Conservation (phyloP, 1,140 invertebrate genomes). For the Conopomorpha cramerella region DNA sequence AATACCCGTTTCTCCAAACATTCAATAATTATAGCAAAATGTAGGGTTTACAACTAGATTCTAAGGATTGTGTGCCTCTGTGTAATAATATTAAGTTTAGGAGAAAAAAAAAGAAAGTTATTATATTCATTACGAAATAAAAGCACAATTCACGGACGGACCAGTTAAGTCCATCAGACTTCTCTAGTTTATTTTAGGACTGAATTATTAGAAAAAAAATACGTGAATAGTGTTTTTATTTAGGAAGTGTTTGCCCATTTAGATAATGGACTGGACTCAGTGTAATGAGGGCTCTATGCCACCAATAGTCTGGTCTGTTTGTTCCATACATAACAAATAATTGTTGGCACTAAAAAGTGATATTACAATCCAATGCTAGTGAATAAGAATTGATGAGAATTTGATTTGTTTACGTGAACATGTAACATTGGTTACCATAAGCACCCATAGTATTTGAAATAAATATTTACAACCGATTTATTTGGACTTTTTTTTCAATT, state of each 20-base stretch:
- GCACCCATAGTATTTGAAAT: conserved; percentile 56
- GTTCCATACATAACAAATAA: too few species aligned
- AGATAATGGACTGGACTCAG: too few species aligned
- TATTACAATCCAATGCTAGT: conserved; percentile 31
- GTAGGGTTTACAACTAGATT: conserved; percentile 2
- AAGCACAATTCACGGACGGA: conserved; percentile 13
- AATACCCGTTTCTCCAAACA: not conserved
- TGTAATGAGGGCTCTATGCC: too few species aligned
- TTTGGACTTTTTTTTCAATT: too few species aligned
- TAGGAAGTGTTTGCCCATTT: too few species aligned
- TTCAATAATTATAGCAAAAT: not conserved
- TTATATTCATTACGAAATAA: conserved; percentile 12
- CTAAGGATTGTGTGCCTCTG: conserved; percentile 54
- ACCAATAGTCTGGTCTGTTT: too few species aligned
- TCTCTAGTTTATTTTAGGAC: not conserved
- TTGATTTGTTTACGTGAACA: conserved; percentile 28
- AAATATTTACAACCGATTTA: conserved; percentile 58
- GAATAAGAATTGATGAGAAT: conserved; percentile 32
- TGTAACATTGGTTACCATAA: conserved; percentile 60
- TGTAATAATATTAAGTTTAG: conserved; percentile 34
- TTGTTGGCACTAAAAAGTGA: conserved; percentile 31
- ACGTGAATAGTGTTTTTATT: too few species aligned
- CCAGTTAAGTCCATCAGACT: too few species aligned
- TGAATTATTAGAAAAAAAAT: not conserved
- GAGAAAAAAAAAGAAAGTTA: conserved; percentile 13